Evolutionary conservation across 2,797 vertebrate species (phyloP).

Genomic region (Nannoperca obscura): DNA sequence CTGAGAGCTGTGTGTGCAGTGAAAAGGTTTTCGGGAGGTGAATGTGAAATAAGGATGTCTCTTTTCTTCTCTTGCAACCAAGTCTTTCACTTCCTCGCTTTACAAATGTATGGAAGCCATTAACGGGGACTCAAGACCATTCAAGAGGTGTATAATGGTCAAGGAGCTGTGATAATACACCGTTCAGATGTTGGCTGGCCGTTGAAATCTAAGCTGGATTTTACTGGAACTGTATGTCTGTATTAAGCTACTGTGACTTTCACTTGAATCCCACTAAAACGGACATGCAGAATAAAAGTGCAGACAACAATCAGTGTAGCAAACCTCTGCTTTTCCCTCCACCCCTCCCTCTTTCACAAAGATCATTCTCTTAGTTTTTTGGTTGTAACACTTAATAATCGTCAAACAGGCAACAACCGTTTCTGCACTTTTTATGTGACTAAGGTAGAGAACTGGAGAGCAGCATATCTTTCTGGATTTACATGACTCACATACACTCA

Average conservation of each 20-base stretch:
- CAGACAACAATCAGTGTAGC: slow-evolving; percentile 30
- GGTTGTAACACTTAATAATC: slow-evolving; percentile 48
- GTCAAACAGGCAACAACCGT: slow-evolving; percentile 23
- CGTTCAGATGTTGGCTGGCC: slow-evolving; percentile 72
- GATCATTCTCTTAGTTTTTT: slow-evolving; percentile 18
- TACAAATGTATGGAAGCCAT: slow-evolving; percentile 77
- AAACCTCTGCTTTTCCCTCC: slow-evolving; percentile 19
- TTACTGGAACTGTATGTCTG: slow-evolving; percentile 59
- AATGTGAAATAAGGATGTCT: slow-evolving; percentile 81
- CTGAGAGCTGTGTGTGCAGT: slow-evolving; percentile 66
- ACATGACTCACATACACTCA: slow-evolving; percentile 24
- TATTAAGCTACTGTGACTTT: slow-evolving; percentile 70
- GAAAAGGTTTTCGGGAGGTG: slow-evolving; percentile 78
- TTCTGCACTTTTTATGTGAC: slow-evolving; percentile 66
- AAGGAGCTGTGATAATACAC: slow-evolving; percentile 79
- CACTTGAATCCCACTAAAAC: slow-evolving; percentile 72
- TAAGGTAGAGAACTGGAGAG: slow-evolving; percentile 28
- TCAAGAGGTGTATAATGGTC: slow-evolving; percentile 75
- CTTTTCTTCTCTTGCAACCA: slow-evolving; percentile 71
- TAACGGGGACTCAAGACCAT: slow-evolving; percentile 75
- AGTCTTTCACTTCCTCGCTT: slow-evolving; percentile 78
- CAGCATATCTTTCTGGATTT: slow-evolving; percentile 49
- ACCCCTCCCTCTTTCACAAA: slow-evolving; percentile 9
- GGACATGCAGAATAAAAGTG: slow-evolving; percentile 42
- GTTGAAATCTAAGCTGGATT: slow-evolving; percentile 73